Base-by-base conservation (phyloP, 2,888 invertebrate species). In the Frankliniella intonsa region DNA sequence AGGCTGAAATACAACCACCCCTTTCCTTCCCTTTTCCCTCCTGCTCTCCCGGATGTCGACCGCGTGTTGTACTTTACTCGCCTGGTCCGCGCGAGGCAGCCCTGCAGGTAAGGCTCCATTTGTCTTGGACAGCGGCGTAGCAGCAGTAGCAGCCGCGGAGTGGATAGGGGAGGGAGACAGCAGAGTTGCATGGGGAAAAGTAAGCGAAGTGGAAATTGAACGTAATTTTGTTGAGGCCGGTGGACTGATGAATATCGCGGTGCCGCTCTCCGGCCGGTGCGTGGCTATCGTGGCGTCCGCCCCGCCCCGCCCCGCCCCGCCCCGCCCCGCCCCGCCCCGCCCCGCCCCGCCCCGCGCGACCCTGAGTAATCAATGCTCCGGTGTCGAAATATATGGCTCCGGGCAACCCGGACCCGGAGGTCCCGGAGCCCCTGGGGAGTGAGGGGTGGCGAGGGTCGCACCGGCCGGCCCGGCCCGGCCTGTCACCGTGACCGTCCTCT, bases 321-420 rank as follows among this genome's bases (percentile, higher is more conserved):
- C 14, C 14, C 62, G 62, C 7, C 14, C 62, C n/a, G n/a, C n/a
- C 65, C 22, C 12, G 3, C 65, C 19, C 14, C n/a, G n/a, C n/a
- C 65, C n/a, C 22, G 3, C 65, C 3, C 65, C 3, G 22, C 69
- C 3, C 0, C 9, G 5, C 62, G 62, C 14, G 62, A 17, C 55
- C 62, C 62, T 69, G 69, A n/a, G 69, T 76, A 76, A 76, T 76
- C 69, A 76, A 76, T 76, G 69, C 69, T 25, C 69, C 11, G 69
- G 69, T 76, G 69, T 76, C 69, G 69, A 76, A 76, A 76, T 76
- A 25, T 76, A 76, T 76, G 69, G 69, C 69, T 9, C n/a, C 14
- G n/a, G 69, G 69, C 69, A 22, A 11, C 55, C 22, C 11, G 69
- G 69, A n/a, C 22, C 69, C 22, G 69, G n/a, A n/a, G n/a, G 65